phyloP scores from a whole-genome alignment of 2,797 vertebrate species.

The Poeciliopsis turneri region DNA sequence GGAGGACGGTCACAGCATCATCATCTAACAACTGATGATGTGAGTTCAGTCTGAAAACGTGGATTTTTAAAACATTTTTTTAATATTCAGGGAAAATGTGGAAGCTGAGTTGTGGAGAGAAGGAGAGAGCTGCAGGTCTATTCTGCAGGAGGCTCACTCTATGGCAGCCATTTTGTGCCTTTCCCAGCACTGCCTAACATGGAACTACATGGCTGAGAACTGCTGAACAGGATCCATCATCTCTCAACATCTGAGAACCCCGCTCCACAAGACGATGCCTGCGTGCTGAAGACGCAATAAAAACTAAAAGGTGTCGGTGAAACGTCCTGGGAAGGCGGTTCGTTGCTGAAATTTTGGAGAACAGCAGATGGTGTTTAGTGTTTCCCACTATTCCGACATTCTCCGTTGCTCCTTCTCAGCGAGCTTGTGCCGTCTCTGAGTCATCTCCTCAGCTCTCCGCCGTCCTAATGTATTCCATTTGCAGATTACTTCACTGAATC shows the following conservation, averaged over 20 bases:
- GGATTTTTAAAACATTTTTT: background rate
- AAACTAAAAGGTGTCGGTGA: background rate
- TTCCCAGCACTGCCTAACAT: slow-evolving; percentile 72
- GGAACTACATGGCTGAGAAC: slow-evolving; percentile 67
- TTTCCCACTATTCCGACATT: slow-evolving; percentile 43
- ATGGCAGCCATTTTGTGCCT: slow-evolving; percentile 80
- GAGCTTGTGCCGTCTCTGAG: slow-evolving; percentile 54
- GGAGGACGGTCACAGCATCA: slow-evolving; percentile 10
- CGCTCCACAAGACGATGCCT: background rate
- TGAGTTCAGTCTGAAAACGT: background rate
- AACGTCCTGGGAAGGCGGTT: slow-evolving; percentile 7
- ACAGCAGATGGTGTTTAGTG: slow-evolving; percentile 29
- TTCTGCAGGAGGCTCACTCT: slow-evolving; percentile 62
- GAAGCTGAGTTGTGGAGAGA: slow-evolving; percentile 33
- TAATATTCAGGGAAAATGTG: background rate
- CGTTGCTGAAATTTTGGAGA: slow-evolving; percentile 24
- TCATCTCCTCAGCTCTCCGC: slow-evolving; percentile 64
- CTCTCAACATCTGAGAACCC: background rate
- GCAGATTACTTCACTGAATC: slow-evolving; percentile 80
- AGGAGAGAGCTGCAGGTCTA: slow-evolving; percentile 55
- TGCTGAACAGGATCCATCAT: slow-evolving; percentile 20
- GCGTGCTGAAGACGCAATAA: background rate
- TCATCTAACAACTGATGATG: slow-evolving; percentile 7
- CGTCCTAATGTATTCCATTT: slow-evolving; percentile 79
- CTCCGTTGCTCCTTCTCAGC: slow-evolving; percentile 43